phyloP scores from a whole-genome alignment of 2,797 vertebrate species.

The Rachycentron canadum region DNA sequence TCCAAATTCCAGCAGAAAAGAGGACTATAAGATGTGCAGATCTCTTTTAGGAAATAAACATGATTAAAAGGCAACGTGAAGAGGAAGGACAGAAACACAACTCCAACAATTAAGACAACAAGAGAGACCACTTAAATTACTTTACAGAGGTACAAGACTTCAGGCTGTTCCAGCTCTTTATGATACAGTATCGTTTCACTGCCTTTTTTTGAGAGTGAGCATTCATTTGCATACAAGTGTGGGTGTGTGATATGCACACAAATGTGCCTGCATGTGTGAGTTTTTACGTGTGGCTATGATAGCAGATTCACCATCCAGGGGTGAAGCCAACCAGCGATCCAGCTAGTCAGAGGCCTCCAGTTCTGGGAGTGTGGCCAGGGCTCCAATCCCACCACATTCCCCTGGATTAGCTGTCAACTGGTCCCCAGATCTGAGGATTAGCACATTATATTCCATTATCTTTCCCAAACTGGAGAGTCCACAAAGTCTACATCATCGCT shows the following conservation, averaged over 20 bases:
- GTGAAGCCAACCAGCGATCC: constrained; percentile 67
- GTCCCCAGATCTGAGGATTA: constrained; percentile 86
- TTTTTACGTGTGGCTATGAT: constrained; percentile 57
- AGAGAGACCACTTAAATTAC: constrained; percentile 74
- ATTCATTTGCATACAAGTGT: constrained; percentile 67
- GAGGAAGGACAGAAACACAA: constrained; percentile 73
- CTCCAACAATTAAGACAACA: constrained; percentile 75
- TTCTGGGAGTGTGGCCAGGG: constrained; percentile 83
- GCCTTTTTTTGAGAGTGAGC: constrained; percentile 49
- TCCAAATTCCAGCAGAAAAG: constrained; percentile 67
- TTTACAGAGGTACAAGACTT: constrained; percentile 70
- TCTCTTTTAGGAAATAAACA: constrained; percentile 75
- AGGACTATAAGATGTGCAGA: constrained; percentile 51
- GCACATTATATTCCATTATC: constrained; percentile 87
- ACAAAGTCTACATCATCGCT: constrained; percentile 66
- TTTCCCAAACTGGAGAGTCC: constrained; percentile 82
- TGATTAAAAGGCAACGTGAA: constrained; percentile 75
- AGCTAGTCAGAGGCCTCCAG: constrained; percentile 69
- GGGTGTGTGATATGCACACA: constrained; percentile 55
- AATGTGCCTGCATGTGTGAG: constrained; percentile 44
- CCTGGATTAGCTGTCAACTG: constrained; percentile 86
- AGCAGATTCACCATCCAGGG: constrained; percentile 67
- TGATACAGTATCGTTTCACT: constrained; percentile 54
- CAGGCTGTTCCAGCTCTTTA: constrained; percentile 55
- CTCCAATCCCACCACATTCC: constrained; percentile 85